Base-by-base conservation (phyloP, 2,797 vertebrate species). In the Pseudomugil gertrudae region DNA sequence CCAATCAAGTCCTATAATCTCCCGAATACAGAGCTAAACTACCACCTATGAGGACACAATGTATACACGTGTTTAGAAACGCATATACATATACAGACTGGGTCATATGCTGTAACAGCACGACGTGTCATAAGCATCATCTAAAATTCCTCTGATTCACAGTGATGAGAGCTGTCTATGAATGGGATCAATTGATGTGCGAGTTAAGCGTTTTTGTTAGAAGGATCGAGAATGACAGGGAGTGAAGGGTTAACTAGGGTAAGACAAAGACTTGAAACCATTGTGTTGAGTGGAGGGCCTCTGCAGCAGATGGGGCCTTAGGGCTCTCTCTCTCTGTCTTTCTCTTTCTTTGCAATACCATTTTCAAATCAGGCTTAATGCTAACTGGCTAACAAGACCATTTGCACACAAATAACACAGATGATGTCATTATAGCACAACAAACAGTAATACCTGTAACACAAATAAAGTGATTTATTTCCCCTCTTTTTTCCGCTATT, bases 231-330 rank as follows among this genome's bases (percentile, higher is more conserved):
- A 88, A 88, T 85, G 83, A 85, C 88, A 77, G 84, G 67, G 67
- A 87, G 87, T 29, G 66, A 92, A 89, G 90, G 92, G 92, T 94
- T 93, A 94, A 92, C 86, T 74, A 81, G 72, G 69, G 84, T 92
- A 93, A 92, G 89, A 94, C 92, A 94, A 94, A 94, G 84, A 78
- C 64, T 75, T 61, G 74, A 72, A 79, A 81, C 63, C 76, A 90
- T 93, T 92, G 91, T 93, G 84, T 79, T 69, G 63, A 81, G 65
- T 76, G 80, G 74, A 89, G 91, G 89, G 82, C 84, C 87, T 88
- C 78, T 69, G 78, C 75, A 86, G 84, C 79, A 86, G 85, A 85
- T 83, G 77, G 81, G 89, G 72, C 81, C 75, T 66, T 45, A 38
- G 65, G 62, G 73, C 48, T 84, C 57, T 61, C 21, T 21, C 66